Conservation (phyloP, 1,140 invertebrate species). For the Zelostemma sp. region DNA sequence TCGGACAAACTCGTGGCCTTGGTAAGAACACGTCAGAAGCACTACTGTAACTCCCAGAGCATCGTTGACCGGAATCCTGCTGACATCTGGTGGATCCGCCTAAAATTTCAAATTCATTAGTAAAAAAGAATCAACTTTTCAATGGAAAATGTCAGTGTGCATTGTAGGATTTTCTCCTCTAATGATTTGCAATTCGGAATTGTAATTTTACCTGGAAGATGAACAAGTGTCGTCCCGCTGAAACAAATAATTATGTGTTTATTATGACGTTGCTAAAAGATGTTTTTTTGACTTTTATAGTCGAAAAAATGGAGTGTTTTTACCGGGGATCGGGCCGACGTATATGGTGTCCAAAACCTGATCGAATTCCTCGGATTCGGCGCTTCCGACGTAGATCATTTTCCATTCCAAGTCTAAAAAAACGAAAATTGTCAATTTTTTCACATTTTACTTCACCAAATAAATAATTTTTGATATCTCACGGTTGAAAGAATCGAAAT, state of each 20-base stretch:
- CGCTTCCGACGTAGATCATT: conserved; percentile 99
- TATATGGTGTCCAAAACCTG: conserved; percentile 95
- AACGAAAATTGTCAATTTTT: conserved; percentile 53
- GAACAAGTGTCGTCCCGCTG: conserved; percentile 97
- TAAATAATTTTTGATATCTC: too few relatives aligned
- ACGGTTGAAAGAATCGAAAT: conserved; percentile 8
- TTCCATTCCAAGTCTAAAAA: conserved; percentile 99
- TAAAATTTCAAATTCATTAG: conserved; percentile 62
- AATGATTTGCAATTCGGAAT: too few relatives aligned
- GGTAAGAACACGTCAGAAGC: conserved; percentile 94
- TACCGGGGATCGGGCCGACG: conserved; percentile 98
- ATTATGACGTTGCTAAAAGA: too few relatives aligned
- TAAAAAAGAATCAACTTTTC: too few relatives aligned
- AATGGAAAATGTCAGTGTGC: too few relatives aligned
- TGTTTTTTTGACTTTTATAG: too few relatives aligned
- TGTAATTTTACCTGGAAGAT: conserved; percentile 95
- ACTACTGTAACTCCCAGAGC: conserved; percentile 98
- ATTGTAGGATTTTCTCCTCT: too few relatives aligned
- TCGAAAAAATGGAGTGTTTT: too few relatives aligned
- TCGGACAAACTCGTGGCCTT: conserved; percentile 93
- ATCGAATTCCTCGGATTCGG: conserved; percentile 97
- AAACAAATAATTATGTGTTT: too few relatives aligned
- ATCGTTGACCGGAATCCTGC: conserved; percentile 94
- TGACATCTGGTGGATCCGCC: conserved; percentile 95
- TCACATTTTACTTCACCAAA: too few relatives aligned